Percentiles rank a stretch among this genome's conserved stretches.
Evolutionary conservation across 1,140 invertebrate species (phyloP).

Genomic region (Drusus annulatus): DNA sequence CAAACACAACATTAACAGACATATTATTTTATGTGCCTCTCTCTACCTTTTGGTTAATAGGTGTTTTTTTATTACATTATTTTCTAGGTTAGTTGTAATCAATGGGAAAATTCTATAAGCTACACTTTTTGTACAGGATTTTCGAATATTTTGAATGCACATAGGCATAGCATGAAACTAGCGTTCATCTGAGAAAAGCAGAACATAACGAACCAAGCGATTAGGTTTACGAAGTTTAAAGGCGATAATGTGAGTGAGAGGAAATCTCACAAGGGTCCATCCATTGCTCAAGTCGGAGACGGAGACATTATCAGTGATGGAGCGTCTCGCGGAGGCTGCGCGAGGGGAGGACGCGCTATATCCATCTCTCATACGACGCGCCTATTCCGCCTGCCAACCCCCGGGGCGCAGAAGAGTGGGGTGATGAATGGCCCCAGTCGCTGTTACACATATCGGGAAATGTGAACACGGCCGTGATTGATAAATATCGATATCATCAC

Average conservation of each 20-base stretch:
- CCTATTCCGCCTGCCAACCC: conserved; percentile 6
- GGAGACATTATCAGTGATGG: conserved; percentile 16
- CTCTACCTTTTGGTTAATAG: too few relatives aligned
- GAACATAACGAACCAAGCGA: too few relatives aligned
- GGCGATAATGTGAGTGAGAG: neutral
- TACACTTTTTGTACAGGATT: too few relatives aligned
- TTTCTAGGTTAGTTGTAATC: too few relatives aligned
- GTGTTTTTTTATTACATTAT: too few relatives aligned
- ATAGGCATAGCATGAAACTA: too few relatives aligned
- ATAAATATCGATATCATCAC: conserved; percentile 30
- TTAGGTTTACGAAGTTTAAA: neutral
- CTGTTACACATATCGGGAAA: conserved; percentile 24
- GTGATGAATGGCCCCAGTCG: conserved; percentile 21
- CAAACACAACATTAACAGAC: too few relatives aligned
- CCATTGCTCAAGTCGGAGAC: neutral
- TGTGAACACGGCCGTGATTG: conserved; percentile 29
- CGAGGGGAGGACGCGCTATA: neutral
- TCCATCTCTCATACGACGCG: conserved; percentile 35
- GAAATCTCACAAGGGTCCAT: conserved; percentile 16
- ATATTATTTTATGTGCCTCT: too few relatives aligned
- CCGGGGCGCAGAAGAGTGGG: neutral
- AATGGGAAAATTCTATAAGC: too few relatives aligned
- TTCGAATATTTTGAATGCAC: too few relatives aligned
- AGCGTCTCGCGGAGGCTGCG: conserved; percentile 1
- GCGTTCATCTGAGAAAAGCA: too few relatives aligned